These are phyloP conservation scores for Araneus ventricosus DNA, from an alignment of 1,140 invertebrate species.

Conservation along the genomic window DNA sequence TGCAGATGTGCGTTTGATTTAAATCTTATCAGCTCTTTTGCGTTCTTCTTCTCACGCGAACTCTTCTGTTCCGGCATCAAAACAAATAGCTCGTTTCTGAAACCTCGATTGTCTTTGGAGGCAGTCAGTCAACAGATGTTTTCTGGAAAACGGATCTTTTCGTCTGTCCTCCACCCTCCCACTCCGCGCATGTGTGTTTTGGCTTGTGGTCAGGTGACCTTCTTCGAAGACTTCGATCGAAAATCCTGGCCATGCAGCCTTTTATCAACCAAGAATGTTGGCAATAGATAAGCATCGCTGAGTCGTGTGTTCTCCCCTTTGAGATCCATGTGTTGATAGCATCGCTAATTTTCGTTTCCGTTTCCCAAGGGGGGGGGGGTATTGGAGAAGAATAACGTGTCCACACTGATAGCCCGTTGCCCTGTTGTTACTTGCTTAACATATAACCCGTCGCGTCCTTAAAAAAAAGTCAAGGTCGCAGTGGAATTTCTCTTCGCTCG, in stretches of 20 bases:
- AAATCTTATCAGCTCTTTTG: background rate
- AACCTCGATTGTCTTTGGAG: background rate
- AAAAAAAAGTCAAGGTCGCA: constrained; percentile 4
- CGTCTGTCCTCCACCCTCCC: background rate
- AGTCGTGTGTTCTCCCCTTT: background rate
- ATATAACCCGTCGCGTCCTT: constrained; percentile 5
- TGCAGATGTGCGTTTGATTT: background rate
- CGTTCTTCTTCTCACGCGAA: background rate
- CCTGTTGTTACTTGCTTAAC: background rate
- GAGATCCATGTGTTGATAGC: background rate
- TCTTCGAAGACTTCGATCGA: constrained; percentile 19
- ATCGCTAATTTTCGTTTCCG: constrained; percentile 13
- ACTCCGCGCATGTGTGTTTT: background rate
- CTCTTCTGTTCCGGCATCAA: background rate
- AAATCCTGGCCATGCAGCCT: background rate
- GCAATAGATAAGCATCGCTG: background rate
- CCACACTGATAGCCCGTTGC: background rate
- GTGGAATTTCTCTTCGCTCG: background rate
- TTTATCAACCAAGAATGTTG: background rate
- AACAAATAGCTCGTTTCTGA: background rate
- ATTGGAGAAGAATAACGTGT: background rate
- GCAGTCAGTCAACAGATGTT: background rate
- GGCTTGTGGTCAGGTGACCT: background rate
- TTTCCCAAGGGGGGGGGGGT: background rate
- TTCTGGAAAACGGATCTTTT: background rate